Base-by-base conservation (phyloP, 2,113 vertebrate genomes). In the Pleuronectes platessa region DNA sequence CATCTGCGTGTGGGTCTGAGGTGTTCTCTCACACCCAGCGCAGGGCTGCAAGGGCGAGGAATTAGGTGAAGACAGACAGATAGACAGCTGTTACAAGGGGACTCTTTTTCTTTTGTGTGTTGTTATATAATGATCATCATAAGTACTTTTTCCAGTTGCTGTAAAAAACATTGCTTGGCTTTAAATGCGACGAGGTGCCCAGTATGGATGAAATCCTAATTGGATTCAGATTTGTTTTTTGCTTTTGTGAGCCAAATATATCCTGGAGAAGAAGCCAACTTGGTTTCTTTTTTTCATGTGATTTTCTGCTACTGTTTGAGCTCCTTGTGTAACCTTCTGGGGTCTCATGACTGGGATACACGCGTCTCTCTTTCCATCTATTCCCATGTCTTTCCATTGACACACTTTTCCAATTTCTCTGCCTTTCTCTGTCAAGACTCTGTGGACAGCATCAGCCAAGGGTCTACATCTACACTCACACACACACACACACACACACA, bases 1-100 rank as follows among this genome's bases (percentile, higher is more conserved):
- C 63, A 88, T 91, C 88, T 89, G 68, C 53, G 1, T 60, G 74
- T 84, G 74, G 79, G 66, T 79, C 86, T 61, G 61, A 70, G 60
- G 24, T 73, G 76, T 77, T 74, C 12, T 20, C 1, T 86, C 74
- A 62, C 72, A 71, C 72, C 45, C 27, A 23, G 72, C 20, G 69
- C 21, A 15, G 5, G 24, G 55, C 15, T 69, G 27, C 35, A 76
- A 65, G 63, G 45, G 20, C 60, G 74, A 26, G 9, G 20, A 67
- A 35, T 79, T 15, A 66, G 5, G 12, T 12, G 10, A 42, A 42
- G 40, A 12, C 40, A 42, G 27, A 31, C 27, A 13, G 27, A 31
- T 5, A 31, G 40, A 42, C 47, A 31, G 72, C 23, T 14, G 17
- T 26, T 70, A 45, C 17, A 59, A 27, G 60, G 9, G 11, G 21